These are phyloP conservation scores for Griposia aprilina DNA, from an alignment of 2,888 invertebrate genomes.

Conservation along the genomic window DNA sequence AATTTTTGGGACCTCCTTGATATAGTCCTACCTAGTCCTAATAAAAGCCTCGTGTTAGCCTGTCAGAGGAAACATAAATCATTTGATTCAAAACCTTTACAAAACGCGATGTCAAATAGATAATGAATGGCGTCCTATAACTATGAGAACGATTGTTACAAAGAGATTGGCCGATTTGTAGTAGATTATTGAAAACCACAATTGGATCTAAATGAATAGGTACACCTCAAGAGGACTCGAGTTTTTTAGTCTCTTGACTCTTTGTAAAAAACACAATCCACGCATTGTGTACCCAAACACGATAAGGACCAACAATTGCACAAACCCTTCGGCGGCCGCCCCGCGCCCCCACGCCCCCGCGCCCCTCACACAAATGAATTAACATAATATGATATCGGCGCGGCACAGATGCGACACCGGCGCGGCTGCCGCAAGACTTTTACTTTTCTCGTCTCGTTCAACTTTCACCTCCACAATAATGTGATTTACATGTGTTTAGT, in stretches of 20 bases:
- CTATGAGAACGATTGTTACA: conserved; percentile 77
- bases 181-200: conserved; percentile 82
- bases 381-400: conserved; percentile 83
- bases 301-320: conserved; percentile 82
- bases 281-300: conserved; percentile 77
- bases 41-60: conserved; percentile 39
- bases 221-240: conserved; percentile 73
- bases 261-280: conserved; percentile 80
- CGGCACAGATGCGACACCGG: conserved; percentile 80
- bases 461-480: conserved; percentile 88
- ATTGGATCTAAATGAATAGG: conserved; percentile 78
- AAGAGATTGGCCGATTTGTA: conserved; percentile 85
- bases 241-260: conserved; percentile 82
- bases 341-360: conserved; percentile 65
- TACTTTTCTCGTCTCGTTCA: conserved; percentile 87
- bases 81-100: conserved; percentile 76
- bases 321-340: conserved; percentile 79
- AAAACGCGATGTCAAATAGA: conserved; percentile 80
- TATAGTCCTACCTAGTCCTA: conserved; percentile 13
- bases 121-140: conserved; percentile 79
- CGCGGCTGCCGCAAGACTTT: conserved; percentile 81
- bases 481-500: conserved; percentile 85
- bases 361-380: conserved; percentile 74
- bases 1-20: conserved; percentile 3
- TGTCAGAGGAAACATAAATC: conserved; percentile 80